Conservation (phyloP, 2,797 vertebrate genomes). For the Trichosurus vulpecula region DNA sequence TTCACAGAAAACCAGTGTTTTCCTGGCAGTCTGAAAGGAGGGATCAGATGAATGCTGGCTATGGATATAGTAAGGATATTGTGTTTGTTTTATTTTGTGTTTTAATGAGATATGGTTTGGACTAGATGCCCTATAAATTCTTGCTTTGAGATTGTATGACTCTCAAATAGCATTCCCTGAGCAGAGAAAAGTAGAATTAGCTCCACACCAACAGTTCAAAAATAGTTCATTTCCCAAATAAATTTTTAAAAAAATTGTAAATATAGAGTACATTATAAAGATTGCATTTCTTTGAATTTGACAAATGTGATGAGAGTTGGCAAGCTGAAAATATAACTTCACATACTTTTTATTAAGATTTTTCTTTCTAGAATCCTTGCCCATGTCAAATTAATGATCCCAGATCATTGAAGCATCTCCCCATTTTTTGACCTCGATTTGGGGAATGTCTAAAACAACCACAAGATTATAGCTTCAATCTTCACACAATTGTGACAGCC, state of each 20-base stretch:
- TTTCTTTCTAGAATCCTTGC: slow-evolving; percentile 55
- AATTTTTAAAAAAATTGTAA: slow-evolving; percentile 61
- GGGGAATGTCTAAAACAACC: neutral
- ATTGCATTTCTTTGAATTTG: slow-evolving; percentile 53
- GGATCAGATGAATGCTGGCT: neutral
- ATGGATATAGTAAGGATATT: neutral
- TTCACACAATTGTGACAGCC: slow-evolving; percentile 52
- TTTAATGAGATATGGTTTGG: neutral
- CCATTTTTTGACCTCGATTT: slow-evolving; percentile 55
- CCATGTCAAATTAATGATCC: slow-evolving; percentile 52
- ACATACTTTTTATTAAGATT: slow-evolving; percentile 49
- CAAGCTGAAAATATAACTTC: slow-evolving; percentile 63
- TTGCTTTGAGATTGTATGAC: neutral
- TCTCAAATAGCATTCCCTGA: neutral
- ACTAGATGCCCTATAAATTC: neutral
- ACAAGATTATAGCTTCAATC: slow-evolving; percentile 7
- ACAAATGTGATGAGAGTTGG: slow-evolving; percentile 71
- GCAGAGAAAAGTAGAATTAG: slow-evolving; percentile 51
- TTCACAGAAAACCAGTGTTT: neutral
- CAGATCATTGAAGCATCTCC: slow-evolving; percentile 62
- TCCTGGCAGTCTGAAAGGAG: neutral
- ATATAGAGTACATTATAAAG: slow-evolving; percentile 63
- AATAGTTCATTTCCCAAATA: slow-evolving; percentile 65
- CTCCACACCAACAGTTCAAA: slow-evolving; percentile 60
- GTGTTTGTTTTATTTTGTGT: too few species aligned